These are phyloP conservation scores for Drosophila hydei DNA, from an alignment of 1,140 invertebrate species.

Conservation along the genomic window DNA sequence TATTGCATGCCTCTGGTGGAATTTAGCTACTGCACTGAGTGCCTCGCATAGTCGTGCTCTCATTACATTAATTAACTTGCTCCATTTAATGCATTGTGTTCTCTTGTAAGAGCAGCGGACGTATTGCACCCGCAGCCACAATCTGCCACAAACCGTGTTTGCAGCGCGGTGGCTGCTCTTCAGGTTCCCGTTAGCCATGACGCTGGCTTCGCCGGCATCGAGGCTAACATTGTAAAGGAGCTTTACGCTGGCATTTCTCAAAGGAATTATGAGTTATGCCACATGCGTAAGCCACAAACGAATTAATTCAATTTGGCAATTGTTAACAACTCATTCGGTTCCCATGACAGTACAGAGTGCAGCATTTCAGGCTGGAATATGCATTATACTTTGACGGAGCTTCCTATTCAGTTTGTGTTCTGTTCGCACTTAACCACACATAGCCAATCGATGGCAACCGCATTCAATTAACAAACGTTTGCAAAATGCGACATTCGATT, in stretches of 20 bases:
- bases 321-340: background rate
- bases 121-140: background rate
- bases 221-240: background rate
- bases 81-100: background rate
- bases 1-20: no score
- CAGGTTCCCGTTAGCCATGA: no score
- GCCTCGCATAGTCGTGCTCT: no score
- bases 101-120: background rate
- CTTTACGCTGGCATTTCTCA: no score
- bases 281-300: background rate
- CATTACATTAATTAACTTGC: background rate
- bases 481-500: conserved; percentile 33
- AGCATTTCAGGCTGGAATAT: background rate
- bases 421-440: background rate
- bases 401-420: background rate
- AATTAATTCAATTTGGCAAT: background rate
- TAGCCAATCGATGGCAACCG: background rate
- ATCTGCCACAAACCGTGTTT: background rate
- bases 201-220: no score
- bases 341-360: background rate
- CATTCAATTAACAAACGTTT: conserved; percentile 25
- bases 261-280: background rate
- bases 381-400: background rate
- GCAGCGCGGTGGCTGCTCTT: no score
- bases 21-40: no score